Base-by-base conservation (phyloP, 2,797 vertebrate species). In the Typhlichthys eigenmanni region DNA sequence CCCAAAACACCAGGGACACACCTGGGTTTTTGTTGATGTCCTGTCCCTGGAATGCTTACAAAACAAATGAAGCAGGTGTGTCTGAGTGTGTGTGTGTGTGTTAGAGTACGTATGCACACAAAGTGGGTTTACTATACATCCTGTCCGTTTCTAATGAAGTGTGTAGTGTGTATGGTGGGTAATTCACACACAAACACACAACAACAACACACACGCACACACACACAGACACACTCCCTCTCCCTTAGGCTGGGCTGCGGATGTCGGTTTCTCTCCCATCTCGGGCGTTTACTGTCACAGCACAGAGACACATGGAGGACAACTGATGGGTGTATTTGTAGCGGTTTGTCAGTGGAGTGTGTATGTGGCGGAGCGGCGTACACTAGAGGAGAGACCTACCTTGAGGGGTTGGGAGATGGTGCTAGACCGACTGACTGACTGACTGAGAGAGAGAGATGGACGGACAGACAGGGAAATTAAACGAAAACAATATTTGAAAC, bases 31-130 rank as follows among this genome's bases (percentile, higher is more conserved):
- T 86, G 89, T 91, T 90, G 87, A 88, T 80, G 81, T 64, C 80
- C 74, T 76, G 62, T 80, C 86, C 85, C 79, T 75, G 74, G 76
- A 77, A 76, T 91, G 91, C 87, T 92, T 92, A 91, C 90, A 91
- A 87, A 81, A 92, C 90, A 92, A 90, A 91, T 81, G 81, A 79
- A 78, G 81, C 85, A 82, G 79, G 79, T 85, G 86, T 79, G 73
- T 81, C 55, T 63, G 66, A 64, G 58, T 72, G 69, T 70, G 69
- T 74, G 61, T 58, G n/a, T 57, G 58, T 60, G 58, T 62, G 54
- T 52, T 13, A 32, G 34, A n/a, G 34, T 8, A 2, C 13, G 7
- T 38, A 19, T 43, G 55, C 24, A 55, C 24, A 55, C 10, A 29
- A 29, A 24, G 11, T 55, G 53, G 1, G 13, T 29, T 52, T 34